Percentiles rank a stretch among this genome's conserved stretches.
These are phyloP conservation scores for Sorex araneus DNA, from an alignment of 2,113 vertebrate species.

Conservation along the genomic window DNA sequence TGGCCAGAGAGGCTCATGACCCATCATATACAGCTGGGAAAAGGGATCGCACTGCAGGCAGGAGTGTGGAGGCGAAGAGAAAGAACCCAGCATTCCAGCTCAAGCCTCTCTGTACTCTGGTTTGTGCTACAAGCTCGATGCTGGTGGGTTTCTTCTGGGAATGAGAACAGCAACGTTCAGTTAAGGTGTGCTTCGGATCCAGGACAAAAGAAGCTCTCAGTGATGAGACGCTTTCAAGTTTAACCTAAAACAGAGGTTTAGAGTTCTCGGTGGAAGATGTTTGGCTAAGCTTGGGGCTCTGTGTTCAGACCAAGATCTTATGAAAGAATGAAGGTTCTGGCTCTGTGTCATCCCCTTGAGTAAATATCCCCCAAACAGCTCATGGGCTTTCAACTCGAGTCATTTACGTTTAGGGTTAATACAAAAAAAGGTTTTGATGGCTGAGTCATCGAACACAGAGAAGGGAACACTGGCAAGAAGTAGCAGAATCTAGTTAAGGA, in stretches of 20 bases:
- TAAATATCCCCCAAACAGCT: neutral
- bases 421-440: neutral
- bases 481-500: slow-evolving; percentile 77
- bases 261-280: neutral
- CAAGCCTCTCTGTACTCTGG: neutral
- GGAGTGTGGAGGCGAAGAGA: neutral
- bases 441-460: slow-evolving; percentile 39
- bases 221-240: neutral
- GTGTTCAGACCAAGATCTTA: neutral
- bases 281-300: neutral
- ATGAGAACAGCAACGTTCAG: neutral
- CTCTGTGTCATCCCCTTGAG: slow-evolving; percentile 1
- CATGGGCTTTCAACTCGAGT: neutral
- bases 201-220: neutral
- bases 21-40: neutral
- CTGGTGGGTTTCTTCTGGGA: neutral
- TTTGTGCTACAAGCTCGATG: neutral
- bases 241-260: neutral
- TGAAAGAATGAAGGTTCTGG: neutral
- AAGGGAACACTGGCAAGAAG: slow-evolving; percentile 48
- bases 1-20: neutral
- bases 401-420: slow-evolving; percentile 1
- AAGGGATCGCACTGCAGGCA: neutral
- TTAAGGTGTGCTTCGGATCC: neutral
- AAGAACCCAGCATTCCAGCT: neutral